phyloP scores from a whole-genome alignment of 2,113 vertebrate species.

The Gopherus flavomarginatus region DNA sequence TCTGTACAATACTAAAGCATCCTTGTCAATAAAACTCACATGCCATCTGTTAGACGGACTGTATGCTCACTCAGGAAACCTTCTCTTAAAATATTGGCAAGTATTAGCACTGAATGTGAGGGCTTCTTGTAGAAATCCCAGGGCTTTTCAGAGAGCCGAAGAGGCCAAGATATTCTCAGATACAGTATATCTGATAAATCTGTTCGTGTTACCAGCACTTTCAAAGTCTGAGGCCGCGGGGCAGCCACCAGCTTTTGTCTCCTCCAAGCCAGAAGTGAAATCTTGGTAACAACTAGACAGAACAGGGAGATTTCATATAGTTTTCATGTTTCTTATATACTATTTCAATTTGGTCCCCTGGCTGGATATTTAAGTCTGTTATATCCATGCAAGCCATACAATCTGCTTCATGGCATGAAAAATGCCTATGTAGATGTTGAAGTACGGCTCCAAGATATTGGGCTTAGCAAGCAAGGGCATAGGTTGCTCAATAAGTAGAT shows the following conservation, averaged over 20 bases:
- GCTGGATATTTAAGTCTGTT: background rate
- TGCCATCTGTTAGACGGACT: background rate
- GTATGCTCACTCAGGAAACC: background rate
- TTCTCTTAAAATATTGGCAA: background rate
- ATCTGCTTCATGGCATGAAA: conserved; percentile 13
- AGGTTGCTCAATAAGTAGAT: conserved; percentile 12
- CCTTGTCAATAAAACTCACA: background rate
- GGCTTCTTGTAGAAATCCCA: background rate
- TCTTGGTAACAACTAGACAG: background rate
- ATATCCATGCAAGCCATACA: background rate
- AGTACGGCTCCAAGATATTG: conserved; percentile 54
- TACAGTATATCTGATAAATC: background rate
- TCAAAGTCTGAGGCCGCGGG: background rate
- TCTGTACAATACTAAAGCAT: background rate
- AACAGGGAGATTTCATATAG: conserved; percentile 20
- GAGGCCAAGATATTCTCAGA: background rate
- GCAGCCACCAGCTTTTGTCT: background rate
- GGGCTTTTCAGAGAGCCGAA: background rate
- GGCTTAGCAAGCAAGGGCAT: conserved; percentile 65
- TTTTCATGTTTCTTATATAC: conserved; percentile 25
- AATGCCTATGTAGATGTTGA: conserved; percentile 67
- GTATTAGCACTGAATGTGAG: background rate
- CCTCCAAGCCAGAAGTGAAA: background rate
- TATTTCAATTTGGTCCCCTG: background rate
- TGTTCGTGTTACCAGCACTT: background rate